Conservation (phyloP, 2,888 invertebrate genomes). For the Drosophila algonquin region DNA sequence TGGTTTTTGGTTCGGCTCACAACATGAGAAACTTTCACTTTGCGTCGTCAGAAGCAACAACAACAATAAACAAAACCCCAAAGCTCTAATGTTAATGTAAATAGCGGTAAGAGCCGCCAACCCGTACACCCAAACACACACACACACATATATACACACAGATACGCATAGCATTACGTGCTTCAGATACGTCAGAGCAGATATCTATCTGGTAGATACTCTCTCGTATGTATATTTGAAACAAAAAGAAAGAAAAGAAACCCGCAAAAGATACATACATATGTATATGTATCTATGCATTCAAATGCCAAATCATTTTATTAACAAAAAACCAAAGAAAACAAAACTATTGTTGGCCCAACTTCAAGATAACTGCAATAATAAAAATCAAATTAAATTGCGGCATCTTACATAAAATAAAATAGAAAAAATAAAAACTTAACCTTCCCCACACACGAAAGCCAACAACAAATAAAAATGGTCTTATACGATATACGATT, state of each 20-base stretch:
- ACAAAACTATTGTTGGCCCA: slow-evolving; percentile 44
- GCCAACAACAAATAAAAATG: slow-evolving; percentile 18
- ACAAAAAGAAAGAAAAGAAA: slow-evolving; percentile 41
- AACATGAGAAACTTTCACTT: slow-evolving; percentile 68
- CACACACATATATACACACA: slow-evolving; percentile 13
- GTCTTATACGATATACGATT: slow-evolving; percentile 11
- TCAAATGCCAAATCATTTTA: slow-evolving; percentile 69
- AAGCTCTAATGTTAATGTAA: slow-evolving; percentile 78
- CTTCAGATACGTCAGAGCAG: slow-evolving; percentile 63
- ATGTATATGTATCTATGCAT: slow-evolving; percentile 5
- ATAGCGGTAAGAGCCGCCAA: slow-evolving; percentile 74
- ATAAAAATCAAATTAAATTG: slow-evolving; percentile 69
- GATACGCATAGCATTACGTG: slow-evolving; percentile 67
- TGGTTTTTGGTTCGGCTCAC: slow-evolving; percentile 24
- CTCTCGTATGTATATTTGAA: slow-evolving; percentile 38
- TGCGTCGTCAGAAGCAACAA: slow-evolving; percentile 69
- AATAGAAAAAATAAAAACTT: slow-evolving; percentile 36
- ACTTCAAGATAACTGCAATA: slow-evolving; percentile 36
- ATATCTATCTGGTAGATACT: slow-evolving; percentile 7
- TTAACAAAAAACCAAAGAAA: slow-evolving; percentile 24
- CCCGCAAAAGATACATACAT: slow-evolving; percentile 22
- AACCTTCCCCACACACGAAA: slow-evolving; percentile 66
- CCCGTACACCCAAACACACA: slow-evolving; percentile 28
- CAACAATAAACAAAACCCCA: slow-evolving; percentile 36
- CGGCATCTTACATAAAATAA: slow-evolving; percentile 74